Evolutionary conservation across 2,797 vertebrate species (phyloP), one percentile per base, ranked within the genome.

Genomic region (Schizopygopsis pylzovi): DNA sequence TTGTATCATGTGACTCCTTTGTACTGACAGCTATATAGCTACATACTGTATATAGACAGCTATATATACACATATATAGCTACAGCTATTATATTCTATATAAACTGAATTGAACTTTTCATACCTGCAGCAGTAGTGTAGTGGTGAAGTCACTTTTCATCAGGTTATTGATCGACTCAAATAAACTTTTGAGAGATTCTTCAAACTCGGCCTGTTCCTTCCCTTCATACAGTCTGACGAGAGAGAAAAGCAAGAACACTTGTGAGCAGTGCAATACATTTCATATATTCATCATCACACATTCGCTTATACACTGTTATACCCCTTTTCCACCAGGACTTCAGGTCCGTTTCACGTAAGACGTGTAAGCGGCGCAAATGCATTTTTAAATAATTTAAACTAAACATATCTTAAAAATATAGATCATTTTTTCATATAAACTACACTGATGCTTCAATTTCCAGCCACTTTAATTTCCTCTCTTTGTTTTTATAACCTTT

Each of bases 201-300:
- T 99, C 98, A 94, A 99, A 99, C 90, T 98, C 97, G 0, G 87
- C 93, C 93, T 99, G 97, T 91, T 99, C 98, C 91, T 98, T 98
- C 87, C 97, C 97, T 92, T 99, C 98, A 33, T 99, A 99, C 8
- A 99, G 92, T 91, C 98, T 99, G 77, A 2, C 67, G 78, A 52
- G 79, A 41, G 56, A 86, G 25, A 85, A 80, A 33, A 72, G 70
- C 33, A 47, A 86, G 63, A 68, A 47, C 68, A 52, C 78, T 73
- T 73, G 54, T 86, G 33, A 75, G 9, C 22, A 10, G 15, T n/a
- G n/a, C n/a, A 61, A 47, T 76, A 9, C 6, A 63, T 43, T 49
- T 54, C 43, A 67, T 11, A 41, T 45, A 22, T 18, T 2, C 22
- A 3, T 63, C 61, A n/a, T 81, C 41, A 67, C 59, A 81, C 43